Conservation (phyloP, 2,888 invertebrate genomes). For the Anarsia innoxiella region DNA sequence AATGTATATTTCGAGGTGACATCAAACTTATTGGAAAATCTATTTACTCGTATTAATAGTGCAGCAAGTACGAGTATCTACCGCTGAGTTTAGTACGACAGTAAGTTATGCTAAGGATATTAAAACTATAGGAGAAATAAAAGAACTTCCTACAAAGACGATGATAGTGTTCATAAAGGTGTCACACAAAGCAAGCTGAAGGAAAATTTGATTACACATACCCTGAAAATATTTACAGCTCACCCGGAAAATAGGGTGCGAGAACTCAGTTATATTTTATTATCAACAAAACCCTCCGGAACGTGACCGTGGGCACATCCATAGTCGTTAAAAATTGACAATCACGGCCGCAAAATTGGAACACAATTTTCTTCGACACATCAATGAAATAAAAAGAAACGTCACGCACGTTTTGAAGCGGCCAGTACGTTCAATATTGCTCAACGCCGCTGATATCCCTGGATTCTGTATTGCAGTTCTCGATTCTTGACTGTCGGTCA, state of each 20-base stretch:
- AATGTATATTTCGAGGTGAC: too few species aligned
- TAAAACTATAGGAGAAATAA: too few species aligned
- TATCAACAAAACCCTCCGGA: constrained; percentile 10
- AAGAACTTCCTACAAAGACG: too few species aligned
- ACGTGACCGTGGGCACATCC: constrained; percentile 9
- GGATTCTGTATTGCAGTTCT: constrained; percentile 9
- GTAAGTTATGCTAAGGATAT: too few species aligned
- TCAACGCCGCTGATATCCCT: neutral
- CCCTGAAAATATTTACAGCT: constrained; percentile 10
- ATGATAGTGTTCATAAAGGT: constrained; percentile 5
- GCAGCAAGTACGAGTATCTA: too few species aligned
- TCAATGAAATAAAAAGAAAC: constrained; percentile 9
- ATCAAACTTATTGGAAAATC: too few species aligned
- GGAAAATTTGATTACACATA: constrained; percentile 6
- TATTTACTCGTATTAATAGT: too few species aligned
- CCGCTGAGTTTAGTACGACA: too few species aligned
- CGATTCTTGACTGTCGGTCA: constrained; percentile 18
- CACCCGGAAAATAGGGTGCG: constrained; percentile 11
- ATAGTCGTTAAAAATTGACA: constrained; percentile 15
- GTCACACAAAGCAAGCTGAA: neutral
- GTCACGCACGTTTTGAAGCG: constrained; percentile 11
- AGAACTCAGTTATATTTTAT: constrained; percentile 13
- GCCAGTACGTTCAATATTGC: neutral
- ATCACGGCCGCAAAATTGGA: constrained; percentile 9
- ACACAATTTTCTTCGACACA: constrained; percentile 12